phyloP scores from a whole-genome alignment of 1,140 invertebrate species.

The Mylabris phalerata region DNA sequence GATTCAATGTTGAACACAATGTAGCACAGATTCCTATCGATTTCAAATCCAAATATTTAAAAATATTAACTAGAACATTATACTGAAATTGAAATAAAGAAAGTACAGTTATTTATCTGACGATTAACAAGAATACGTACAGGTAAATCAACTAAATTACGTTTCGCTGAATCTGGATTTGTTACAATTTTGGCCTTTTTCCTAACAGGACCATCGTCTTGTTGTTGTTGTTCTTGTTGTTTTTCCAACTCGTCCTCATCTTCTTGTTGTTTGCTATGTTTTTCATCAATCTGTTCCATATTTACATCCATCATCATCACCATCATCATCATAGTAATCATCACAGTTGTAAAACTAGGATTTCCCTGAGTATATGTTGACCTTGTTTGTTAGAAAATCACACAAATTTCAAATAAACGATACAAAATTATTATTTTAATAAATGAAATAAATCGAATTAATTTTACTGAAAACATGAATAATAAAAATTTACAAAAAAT shows the following conservation, averaged over 20 bases:
- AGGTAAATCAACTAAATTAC: slow-evolving; percentile 17
- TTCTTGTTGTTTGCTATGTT: no score
- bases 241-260: no score
- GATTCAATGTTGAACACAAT: slow-evolving; percentile 26
- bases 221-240: background rate
- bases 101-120: background rate
- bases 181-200: slow-evolving; percentile 18
- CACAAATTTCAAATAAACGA: background rate
- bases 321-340: background rate
- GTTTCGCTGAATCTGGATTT: background rate
- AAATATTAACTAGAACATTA: slow-evolving; percentile 24
- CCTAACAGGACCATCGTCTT: slow-evolving; percentile 14
- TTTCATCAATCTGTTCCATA: slow-evolving; percentile 1
- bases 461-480: slow-evolving; percentile 7
- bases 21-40: slow-evolving; percentile 23
- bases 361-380: background rate
- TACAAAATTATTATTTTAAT: background rate
- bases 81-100: slow-evolving; percentile 15
- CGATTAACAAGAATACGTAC: slow-evolving; percentile 13
- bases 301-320: background rate
- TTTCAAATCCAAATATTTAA: slow-evolving; percentile 28
- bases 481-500: background rate
- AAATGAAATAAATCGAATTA: no score
- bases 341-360: background rate
- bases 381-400: slow-evolving; percentile 4